Evolutionary conservation across 1,140 invertebrate species (phyloP).

Genomic region (Drosophila ohnishii): DNA sequence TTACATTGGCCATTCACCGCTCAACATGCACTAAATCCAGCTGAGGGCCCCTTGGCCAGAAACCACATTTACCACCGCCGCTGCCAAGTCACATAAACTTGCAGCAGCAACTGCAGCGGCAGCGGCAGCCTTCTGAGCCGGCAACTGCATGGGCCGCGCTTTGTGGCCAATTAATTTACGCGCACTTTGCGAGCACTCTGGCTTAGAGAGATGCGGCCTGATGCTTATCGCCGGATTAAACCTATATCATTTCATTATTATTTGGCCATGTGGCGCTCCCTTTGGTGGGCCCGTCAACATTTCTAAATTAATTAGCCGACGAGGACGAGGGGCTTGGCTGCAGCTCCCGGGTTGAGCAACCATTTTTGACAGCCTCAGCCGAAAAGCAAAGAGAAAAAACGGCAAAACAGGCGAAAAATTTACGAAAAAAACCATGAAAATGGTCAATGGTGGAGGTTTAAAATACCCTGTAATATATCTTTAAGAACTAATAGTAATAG

Average conservation of each 20-base stretch:
- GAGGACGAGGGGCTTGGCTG: conserved; percentile 61
- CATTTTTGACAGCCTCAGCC: conserved; percentile 73
- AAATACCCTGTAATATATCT: not conserved
- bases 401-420: conserved; percentile 8
- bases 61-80: conserved; percentile 1
- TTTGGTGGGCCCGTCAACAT: conserved; percentile 57
- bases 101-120: conserved; percentile 3
- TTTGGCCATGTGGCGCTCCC: conserved; percentile 60
- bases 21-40: conserved; percentile 66
- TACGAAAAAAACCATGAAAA: not conserved
- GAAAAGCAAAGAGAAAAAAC: conserved; percentile 25
- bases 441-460: not conserved
- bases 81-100: conserved; percentile 31
- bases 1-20: conserved; percentile 64
- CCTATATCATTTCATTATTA: conserved; percentile 64
- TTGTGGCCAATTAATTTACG: conserved; percentile 72
- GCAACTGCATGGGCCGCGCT: conserved; percentile 10
- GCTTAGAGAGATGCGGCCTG: conserved; percentile 30
- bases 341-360: conserved; percentile 50
- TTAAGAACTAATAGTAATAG: not conserved
- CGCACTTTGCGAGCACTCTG: conserved; percentile 60
- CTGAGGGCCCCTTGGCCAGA: conserved; percentile 28
- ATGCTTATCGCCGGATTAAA: conserved; percentile 68
- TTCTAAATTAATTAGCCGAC: conserved; percentile 75
- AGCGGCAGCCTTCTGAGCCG: conserved; percentile 11